Base-by-base conservation (phyloP, 2,888 invertebrate species). In the Odontocolon sp. region DNA sequence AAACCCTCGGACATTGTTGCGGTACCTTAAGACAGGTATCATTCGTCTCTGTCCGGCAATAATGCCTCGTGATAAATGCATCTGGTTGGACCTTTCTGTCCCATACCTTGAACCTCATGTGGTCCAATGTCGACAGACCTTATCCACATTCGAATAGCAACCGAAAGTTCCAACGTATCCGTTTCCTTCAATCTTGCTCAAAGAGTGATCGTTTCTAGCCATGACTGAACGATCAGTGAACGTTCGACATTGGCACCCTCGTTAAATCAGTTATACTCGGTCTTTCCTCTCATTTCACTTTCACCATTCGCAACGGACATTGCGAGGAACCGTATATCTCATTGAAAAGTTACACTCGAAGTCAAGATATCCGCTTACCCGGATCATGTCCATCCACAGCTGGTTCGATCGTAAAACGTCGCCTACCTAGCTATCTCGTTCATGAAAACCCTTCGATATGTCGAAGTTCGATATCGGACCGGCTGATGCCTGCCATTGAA, bases 61-160 rank as follows among this genome's bases (percentile, higher is more conserved):
- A 76, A 80, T 80, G 28, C 73, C 67, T 8, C 38, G 66, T 78
- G 80, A 80, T 80, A 76, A 76, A 80, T 80, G 70, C 71, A 42
- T 47, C 63, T 28, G 31, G 61, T 63, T 47, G 56, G 28, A 33
- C 11, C 40, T 54, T 26, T 16, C 9, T 40, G 38, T 42, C 40
- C 23, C 45, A 38, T 57, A 28, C 31, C n/a, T 59, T 21, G 3
- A 47, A 23, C 18, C 14, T 16, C 16, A 9, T 2, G 11, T 2
- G 14, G 21, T 38, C 47, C 28, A n/a, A 68, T 38, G 68, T 6
- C 45, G 68, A 64, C 64, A 70, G 56, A 40, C 69, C 36, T 63
- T 67, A 72, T 72, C 72, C 72, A 2, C 36, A 8, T 64, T 23
- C 18, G 69, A 26, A 42, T 57, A 33, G 4, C 33, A 54, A n/a